Conservation (phyloP, 2,888 invertebrate species). For the Acrocera orbiculus region DNA sequence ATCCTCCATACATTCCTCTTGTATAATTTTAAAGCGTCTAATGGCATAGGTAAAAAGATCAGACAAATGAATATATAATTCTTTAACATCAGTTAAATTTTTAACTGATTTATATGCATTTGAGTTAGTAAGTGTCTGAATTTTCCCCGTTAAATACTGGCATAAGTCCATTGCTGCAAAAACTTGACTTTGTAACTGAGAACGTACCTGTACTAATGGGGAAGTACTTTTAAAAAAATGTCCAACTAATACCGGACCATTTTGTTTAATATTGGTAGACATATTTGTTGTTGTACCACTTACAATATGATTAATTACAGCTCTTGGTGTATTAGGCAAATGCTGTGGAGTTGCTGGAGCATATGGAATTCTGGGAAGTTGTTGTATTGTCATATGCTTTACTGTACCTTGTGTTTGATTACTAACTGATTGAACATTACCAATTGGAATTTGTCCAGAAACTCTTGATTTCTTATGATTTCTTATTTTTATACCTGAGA, state of each 20-base stretch:
- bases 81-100: slow-evolving; percentile 27
- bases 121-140: slow-evolving; percentile 28
- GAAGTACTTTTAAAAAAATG: slow-evolving; percentile 22
- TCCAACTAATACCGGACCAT: slow-evolving; percentile 18
- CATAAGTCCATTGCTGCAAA: slow-evolving; percentile 29
- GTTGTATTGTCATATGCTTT: slow-evolving; percentile 7
- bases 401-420: slow-evolving; percentile 5
- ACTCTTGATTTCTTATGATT: slow-evolving; percentile 4
- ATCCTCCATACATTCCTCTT: slow-evolving; percentile 28
- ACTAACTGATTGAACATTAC: not conserved
- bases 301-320: not conserved
- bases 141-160: slow-evolving; percentile 27
- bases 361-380: slow-evolving; percentile 9
- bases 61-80: slow-evolving; percentile 29
- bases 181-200: slow-evolving; percentile 27
- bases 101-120: slow-evolving; percentile 29
- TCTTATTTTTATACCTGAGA: slow-evolving; percentile 7
- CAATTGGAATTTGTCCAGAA: slow-evolving; percentile 5
- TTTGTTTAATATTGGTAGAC: too few species aligned
- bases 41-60: slow-evolving; percentile 30
- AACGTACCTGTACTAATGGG: slow-evolving; percentile 24
- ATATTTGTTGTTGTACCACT: slow-evolving; percentile 3
- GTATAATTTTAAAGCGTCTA: slow-evolving; percentile 28
- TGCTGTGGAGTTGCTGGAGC: slow-evolving; percentile 4
- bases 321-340: slow-evolving; percentile 1